Evolutionary conservation across 2,888 invertebrate species (phyloP).

Genomic region (Deilephila elpenor): DNA sequence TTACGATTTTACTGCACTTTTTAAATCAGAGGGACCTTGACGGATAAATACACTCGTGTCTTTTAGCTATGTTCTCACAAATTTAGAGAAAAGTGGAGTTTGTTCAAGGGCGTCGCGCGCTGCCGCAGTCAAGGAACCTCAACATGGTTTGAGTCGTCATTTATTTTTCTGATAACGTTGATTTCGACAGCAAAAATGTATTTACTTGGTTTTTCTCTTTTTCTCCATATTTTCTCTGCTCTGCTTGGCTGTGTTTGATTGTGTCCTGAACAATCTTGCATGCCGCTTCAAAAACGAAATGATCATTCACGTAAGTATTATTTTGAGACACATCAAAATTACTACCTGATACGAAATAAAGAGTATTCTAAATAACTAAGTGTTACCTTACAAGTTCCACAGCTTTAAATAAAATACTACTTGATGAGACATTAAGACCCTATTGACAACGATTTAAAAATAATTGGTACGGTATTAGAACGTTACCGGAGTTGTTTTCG

Average conservation of each 20-base stretch:
- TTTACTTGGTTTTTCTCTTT: conserved; percentile 90
- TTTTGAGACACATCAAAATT: conserved; percentile 83
- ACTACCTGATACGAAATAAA: conserved; percentile 45
- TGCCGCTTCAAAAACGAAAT: conserved; percentile 90
- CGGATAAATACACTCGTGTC: conserved; percentile 39
- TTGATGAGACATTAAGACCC: conserved; percentile 36
- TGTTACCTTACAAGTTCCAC: conserved; percentile 37
- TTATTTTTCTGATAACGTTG: conserved; percentile 81
- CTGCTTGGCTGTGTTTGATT: conserved; percentile 94
- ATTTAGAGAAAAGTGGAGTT: conserved; percentile 10
- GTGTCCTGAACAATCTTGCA: conserved; percentile 91
- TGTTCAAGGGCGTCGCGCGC: neutral
- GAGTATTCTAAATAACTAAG: conserved; percentile 46
- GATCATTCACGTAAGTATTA: conserved; percentile 91
- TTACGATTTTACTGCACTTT: conserved; percentile 82
- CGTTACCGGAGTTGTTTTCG: conserved; percentile 19
- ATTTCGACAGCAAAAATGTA: conserved; percentile 85
- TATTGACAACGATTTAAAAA: conserved; percentile 33
- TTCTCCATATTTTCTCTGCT: conserved; percentile 92
- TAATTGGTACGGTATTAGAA: conserved; percentile 31
- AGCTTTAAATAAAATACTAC: neutral
- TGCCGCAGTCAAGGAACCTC: conserved; percentile 75
- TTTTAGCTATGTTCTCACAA: neutral
- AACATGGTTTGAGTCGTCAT: conserved; percentile 77
- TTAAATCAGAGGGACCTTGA: conserved; percentile 75